These are phyloP conservation scores for Alloscopus bannaensis DNA, from an alignment of 2,888 invertebrate genomes.

Conservation along the genomic window DNA sequence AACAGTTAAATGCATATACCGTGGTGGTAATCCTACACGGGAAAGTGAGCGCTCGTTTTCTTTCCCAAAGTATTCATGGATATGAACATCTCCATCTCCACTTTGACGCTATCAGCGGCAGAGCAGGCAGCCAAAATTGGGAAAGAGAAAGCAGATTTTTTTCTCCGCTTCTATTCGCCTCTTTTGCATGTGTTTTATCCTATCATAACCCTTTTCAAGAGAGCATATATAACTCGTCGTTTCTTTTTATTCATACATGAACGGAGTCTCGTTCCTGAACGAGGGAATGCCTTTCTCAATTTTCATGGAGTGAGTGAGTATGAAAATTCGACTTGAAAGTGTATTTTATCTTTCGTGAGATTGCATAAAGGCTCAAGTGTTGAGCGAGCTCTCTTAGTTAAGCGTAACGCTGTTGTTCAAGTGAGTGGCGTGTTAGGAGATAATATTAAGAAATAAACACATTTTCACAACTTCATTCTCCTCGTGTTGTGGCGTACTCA, in stretches of 20 bases:
- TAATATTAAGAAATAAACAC: background rate
- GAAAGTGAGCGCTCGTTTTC: background rate
- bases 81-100: background rate
- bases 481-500: no score
- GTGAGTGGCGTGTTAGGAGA: background rate
- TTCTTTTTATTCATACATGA: no score
- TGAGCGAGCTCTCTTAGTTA: background rate
- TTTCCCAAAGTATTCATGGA: background rate
- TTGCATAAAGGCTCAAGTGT: background rate
- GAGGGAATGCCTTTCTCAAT: background rate
- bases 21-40: background rate
- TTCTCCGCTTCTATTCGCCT: background rate
- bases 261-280: no score
- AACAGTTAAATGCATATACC: no score
- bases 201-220: no score
- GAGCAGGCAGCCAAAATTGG: background rate
- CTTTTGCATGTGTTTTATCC: background rate
- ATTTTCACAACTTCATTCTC: conserved; percentile 1
- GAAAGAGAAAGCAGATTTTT: background rate
- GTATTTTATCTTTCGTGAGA: conserved; percentile 13
- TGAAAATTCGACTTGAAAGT: conserved; percentile 18
- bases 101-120: background rate
- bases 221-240: no score
- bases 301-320: background rate
- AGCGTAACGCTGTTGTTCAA: background rate